Conservation (phyloP, 2,113 vertebrate genomes). For the Eulemur rufifrons region DNA sequence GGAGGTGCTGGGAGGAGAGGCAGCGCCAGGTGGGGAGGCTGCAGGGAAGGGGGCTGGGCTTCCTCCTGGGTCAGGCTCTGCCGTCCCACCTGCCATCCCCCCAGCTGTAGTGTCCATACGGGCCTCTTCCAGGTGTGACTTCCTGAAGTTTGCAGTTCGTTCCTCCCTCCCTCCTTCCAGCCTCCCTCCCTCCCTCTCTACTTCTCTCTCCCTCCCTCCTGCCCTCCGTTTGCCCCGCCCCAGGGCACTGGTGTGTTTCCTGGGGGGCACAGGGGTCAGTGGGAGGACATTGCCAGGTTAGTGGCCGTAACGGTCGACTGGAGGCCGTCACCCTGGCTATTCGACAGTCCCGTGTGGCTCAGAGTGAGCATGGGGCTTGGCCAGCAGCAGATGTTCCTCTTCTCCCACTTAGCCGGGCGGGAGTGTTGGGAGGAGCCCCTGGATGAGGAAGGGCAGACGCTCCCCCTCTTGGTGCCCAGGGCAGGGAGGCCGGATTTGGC, state of each 20-base stretch:
- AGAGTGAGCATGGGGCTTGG: fast-evolving
- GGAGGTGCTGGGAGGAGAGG: not conserved
- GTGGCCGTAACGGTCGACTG: not conserved
- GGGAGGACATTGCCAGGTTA: not conserved
- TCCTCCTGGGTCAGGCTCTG: not conserved
- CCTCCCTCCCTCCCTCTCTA: not conserved
- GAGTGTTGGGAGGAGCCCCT: not conserved
- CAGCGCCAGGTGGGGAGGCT: not conserved
- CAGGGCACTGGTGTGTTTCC: not conserved
- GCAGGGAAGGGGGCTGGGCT: not conserved
- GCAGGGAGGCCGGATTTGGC: not conserved
- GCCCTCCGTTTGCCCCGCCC: not conserved
- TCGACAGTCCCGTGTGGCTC: not conserved
- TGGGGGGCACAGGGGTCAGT: not conserved
- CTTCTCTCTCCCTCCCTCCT: not conserved
- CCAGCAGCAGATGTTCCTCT: not conserved
- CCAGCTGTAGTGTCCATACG: not conserved
- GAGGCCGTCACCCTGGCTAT: not conserved
- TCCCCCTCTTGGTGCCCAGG: too few species aligned
- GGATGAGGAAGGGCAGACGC: not conserved
- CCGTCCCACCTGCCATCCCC: fast-evolving
- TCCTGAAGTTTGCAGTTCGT: not conserved
- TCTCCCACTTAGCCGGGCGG: not conserved
- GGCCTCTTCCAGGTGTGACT: not conserved
- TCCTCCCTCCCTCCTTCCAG: not conserved